Evolutionary conservation across 2,888 invertebrate species (phyloP).

Genomic region (Dryadula phaetusa): DNA sequence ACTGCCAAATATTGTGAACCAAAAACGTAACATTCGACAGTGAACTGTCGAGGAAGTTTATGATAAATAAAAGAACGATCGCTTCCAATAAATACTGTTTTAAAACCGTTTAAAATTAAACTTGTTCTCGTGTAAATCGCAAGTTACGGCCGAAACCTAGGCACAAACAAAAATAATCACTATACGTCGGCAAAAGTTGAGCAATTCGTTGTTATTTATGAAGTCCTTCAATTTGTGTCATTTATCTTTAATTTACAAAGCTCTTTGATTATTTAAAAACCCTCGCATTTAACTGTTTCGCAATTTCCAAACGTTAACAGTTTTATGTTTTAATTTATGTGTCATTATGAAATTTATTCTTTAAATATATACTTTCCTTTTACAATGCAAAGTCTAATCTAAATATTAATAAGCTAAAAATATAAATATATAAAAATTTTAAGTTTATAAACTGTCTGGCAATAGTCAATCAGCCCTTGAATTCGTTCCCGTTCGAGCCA

Average conservation of each 20-base stretch:
- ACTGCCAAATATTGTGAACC: constrained; percentile 44
- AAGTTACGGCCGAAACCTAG: constrained; percentile 1
- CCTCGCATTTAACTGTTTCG: constrained; percentile 63
- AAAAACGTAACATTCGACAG: constrained; percentile 50
- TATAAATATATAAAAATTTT: constrained; percentile 63
- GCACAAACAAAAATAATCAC: constrained; percentile 37
- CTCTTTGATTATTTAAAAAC: constrained; percentile 65
- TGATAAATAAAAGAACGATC: constrained; percentile 50
- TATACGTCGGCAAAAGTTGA: constrained; percentile 42
- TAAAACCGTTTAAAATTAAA: constrained; percentile 15
- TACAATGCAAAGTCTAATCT: constrained; percentile 60
- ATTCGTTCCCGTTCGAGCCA: constrained; percentile 11
- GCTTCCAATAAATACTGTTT: constrained; percentile 40
- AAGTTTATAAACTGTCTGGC: constrained; percentile 16
- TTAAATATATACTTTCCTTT: constrained; percentile 62
- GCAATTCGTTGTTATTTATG: constrained; percentile 42
- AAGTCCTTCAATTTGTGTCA: constrained; percentile 51
- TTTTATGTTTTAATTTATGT: constrained; percentile 53
- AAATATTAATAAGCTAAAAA: constrained; percentile 75
- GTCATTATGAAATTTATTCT: constrained; percentile 71
- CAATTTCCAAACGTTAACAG: constrained; percentile 56
- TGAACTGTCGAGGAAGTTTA: constrained; percentile 67
- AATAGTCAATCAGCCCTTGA: constrained; percentile 26
- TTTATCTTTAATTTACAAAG: constrained; percentile 51
- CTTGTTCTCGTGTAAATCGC: neutral